Conservation (phyloP, 2,113 vertebrate species). For the Hemichromis elongatus region DNA sequence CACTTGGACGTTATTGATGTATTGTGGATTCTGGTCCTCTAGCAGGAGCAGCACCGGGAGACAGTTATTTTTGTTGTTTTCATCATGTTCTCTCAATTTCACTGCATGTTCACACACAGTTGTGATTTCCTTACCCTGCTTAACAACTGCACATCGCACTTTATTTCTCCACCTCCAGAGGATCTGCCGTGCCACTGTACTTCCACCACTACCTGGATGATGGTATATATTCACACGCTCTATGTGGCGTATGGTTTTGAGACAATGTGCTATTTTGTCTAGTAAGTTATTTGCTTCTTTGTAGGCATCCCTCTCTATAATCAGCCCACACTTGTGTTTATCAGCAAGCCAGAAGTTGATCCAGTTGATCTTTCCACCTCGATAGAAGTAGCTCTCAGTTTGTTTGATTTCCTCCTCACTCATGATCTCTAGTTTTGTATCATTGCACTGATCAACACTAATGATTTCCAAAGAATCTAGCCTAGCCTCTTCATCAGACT, state of each 20-base stretch:
- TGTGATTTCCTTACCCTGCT: slow-evolving; percentile 29
- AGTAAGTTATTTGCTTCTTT: slow-evolving; percentile 39
- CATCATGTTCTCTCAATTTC: slow-evolving; percentile 61
- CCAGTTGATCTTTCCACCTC: slow-evolving; percentile 73
- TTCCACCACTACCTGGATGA: slow-evolving; percentile 76
- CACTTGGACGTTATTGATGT: slow-evolving; percentile 45
- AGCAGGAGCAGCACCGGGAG: slow-evolving; percentile 71
- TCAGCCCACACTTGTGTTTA: slow-evolving; percentile 39
- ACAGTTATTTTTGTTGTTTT: slow-evolving; percentile 40
- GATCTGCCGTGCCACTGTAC: slow-evolving; percentile 73
- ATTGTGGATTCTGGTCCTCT: slow-evolving; percentile 68
- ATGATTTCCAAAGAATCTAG: slow-evolving; percentile 72
- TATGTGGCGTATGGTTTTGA: background rate
- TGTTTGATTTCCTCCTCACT: slow-evolving; percentile 45
- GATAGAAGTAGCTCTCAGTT: slow-evolving; percentile 71
- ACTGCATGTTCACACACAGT: slow-evolving; percentile 66
- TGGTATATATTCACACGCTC: slow-evolving; percentile 73
- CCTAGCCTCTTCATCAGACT: slow-evolving; percentile 51
- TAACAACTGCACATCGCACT: slow-evolving; percentile 71
- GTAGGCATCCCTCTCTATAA: slow-evolving; percentile 70
- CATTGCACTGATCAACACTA: slow-evolving; percentile 65
- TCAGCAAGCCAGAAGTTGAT: slow-evolving; percentile 76
- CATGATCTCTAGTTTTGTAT: slow-evolving; percentile 51
- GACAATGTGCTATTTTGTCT: background rate
- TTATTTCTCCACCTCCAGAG: slow-evolving; percentile 68